Base-by-base conservation (phyloP, 1,140 invertebrate genomes). In the Stratiolaelaps scimitus region DNA sequence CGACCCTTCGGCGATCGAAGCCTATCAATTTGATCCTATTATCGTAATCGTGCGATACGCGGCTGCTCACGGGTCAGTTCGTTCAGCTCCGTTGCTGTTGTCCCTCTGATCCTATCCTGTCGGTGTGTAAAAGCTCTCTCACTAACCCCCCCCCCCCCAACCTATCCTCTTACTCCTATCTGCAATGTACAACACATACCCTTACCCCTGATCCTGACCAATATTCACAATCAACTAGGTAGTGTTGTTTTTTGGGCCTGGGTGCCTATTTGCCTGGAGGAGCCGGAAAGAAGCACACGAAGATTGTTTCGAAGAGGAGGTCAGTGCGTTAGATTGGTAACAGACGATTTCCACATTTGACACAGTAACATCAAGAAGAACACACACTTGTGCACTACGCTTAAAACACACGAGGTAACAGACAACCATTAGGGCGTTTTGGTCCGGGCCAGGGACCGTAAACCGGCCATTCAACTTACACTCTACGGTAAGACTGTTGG, bases 251-350 rank as follows among this genome's bases (percentile, higher is more conserved):
- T 60, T 20, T 60, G 53, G 53, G 53, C 26, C 53, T 60, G 13
- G 53, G 34, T 26, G 34, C 26, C 53, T 60, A 26, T 60, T 60
- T 60, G 26, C 26, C 23, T 26, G 34, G 23, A 28, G 28, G 20
- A 19, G 15, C 26, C 53, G 15, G 34, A 26, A 23, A 5, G 15
- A 60, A 19, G 26, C 13, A 60, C 26, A 23, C 53, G 53, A 26
- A 60, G 26, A 60, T 60, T 60, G 26, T 60, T 20, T 15, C 53
- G 53, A 60, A 60, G 53, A 60, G 53, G 53, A 60, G 53, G 53
- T 60, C 53, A 26, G 20, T 19, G 26, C 17, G 26, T 23, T 60
- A 60, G 23, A 26, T 60, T 17, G 53, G 53, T 60, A 60, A 60
- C 53, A 60, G 53, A 60, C 53, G 1, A 20, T 4, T 4, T 29